Conservation (phyloP, 2,113 vertebrate genomes). For the Xiphophorus couchianus region DNA sequence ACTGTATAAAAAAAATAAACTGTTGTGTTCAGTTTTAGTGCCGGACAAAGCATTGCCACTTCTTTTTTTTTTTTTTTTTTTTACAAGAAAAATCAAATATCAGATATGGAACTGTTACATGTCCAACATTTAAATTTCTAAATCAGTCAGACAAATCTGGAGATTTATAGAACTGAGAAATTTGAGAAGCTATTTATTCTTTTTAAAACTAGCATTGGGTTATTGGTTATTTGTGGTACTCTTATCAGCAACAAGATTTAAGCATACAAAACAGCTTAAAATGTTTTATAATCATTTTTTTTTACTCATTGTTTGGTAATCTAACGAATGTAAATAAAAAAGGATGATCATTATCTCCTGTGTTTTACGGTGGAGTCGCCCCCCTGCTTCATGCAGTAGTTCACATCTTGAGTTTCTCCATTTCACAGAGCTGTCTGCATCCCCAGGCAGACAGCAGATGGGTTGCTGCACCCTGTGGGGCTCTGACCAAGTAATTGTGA, state of each 20-base stretch:
- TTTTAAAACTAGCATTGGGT: too few relatives aligned
- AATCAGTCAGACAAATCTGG: not conserved
- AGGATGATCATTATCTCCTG: not conserved
- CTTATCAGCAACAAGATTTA: not conserved
- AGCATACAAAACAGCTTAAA: not conserved
- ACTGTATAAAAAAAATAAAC: too few relatives aligned
- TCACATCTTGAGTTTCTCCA: conserved; percentile 10
- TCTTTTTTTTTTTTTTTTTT: too few relatives aligned
- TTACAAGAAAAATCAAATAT: too few relatives aligned
- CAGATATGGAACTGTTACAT: not conserved
- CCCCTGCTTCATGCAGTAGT: not conserved
- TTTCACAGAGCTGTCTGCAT: conserved; percentile 2
- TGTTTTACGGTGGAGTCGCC: not conserved
- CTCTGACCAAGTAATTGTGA: not conserved
- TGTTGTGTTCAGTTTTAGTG: too few relatives aligned
- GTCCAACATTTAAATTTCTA: not conserved
- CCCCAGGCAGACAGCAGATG: conserved; percentile 1
- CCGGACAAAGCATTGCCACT: too few relatives aligned
- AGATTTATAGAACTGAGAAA: not conserved
- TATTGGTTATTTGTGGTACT: too few relatives aligned
- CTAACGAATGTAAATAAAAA: not conserved
- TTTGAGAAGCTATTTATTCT: not conserved
- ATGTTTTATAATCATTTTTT: not conserved
- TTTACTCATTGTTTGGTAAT: not conserved
- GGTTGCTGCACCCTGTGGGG: conserved; percentile 12